Evolutionary conservation across 2,888 invertebrate genomes (phyloP).

Genomic region (Myopa tessellatipennis): DNA sequence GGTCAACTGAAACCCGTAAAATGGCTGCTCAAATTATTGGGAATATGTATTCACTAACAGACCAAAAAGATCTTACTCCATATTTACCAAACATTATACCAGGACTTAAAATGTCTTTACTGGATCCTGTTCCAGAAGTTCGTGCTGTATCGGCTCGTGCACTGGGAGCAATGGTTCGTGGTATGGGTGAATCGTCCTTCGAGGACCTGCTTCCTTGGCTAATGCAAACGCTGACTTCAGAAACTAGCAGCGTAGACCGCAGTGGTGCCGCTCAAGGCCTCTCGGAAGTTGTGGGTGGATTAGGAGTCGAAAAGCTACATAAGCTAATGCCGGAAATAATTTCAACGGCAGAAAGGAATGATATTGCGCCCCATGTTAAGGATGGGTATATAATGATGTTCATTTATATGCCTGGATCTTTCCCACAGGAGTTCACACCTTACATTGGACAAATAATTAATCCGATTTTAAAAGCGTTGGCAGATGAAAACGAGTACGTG

Average conservation of each 20-base stretch:
- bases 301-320: conserved; percentile 94
- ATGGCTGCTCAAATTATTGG: conserved; percentile 99
- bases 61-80: conserved; percentile 97
- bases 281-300: conserved; percentile 96
- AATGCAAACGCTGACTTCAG: conserved; percentile 96
- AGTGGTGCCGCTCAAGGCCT: conserved; percentile 97
- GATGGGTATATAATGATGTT: conserved; percentile 99
- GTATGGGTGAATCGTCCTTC: conserved; percentile 96
- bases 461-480: conserved; percentile 95
- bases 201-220: conserved; percentile 98
- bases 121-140: conserved; percentile 98
- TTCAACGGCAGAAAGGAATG: conserved; percentile 89
- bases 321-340: conserved; percentile 98
- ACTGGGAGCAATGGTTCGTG: conserved; percentile 96
- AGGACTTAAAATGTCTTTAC: conserved; percentile 91
- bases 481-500: conserved; percentile 99
- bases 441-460: conserved; percentile 98
- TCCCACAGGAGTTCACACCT: conserved; percentile 93
- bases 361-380: conserved; percentile 96
- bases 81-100: conserved; percentile 97
- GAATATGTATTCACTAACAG: conserved; percentile 99
- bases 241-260: conserved; percentile 93
- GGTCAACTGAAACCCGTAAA: conserved; percentile 97
- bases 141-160: conserved; percentile 96
- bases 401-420: conserved; percentile 98